Conservation (phyloP, 2,113 vertebrate genomes). For the Paradisaea rubra region DNA sequence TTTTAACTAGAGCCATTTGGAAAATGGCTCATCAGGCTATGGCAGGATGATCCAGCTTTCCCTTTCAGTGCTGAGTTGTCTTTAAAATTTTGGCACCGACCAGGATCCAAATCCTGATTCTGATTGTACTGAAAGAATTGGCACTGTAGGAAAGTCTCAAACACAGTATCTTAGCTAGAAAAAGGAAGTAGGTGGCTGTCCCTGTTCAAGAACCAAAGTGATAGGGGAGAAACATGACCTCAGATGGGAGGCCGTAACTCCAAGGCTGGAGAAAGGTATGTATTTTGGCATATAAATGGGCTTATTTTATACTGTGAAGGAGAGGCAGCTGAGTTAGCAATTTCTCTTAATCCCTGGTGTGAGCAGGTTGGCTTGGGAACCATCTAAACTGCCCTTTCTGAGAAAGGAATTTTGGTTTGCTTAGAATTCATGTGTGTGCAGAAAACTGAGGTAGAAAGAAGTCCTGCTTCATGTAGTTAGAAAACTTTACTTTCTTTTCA, state of each 20-base stretch:
- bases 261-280: background rate
- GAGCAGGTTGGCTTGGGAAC: background rate
- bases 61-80: background rate
- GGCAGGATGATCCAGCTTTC: background rate
- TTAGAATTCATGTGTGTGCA: background rate
- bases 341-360: background rate
- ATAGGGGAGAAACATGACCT: background rate
- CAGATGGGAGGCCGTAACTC: background rate
- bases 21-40: background rate
- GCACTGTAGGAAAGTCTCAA: background rate
- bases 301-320: background rate
- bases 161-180: background rate
- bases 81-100: background rate
- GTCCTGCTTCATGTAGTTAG: background rate
- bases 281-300: background rate
- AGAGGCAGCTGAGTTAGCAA: background rate
- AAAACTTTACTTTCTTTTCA: background rate
- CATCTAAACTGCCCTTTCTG: background rate
- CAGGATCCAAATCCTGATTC: background rate
- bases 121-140: background rate
- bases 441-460: background rate
- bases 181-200: background rate
- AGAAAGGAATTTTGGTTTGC: background rate
- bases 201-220: background rate
- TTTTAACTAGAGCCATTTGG: background rate